These are phyloP conservation scores for Carettochelys insculpta DNA, from an alignment of 2,113 vertebrate species.

Conservation along the genomic window DNA sequence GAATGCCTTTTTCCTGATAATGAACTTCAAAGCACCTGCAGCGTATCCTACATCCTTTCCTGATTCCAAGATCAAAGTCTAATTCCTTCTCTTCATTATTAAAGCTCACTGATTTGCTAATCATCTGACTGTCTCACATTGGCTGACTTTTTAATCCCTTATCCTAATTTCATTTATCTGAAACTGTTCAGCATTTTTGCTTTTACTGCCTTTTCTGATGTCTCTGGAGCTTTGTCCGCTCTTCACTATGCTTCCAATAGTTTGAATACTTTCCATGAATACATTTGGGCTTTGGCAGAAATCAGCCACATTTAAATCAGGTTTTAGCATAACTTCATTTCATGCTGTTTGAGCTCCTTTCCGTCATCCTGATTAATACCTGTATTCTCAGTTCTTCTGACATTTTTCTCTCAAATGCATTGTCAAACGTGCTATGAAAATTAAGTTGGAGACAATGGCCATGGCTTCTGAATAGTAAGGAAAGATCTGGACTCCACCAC, in stretches of 20 bases:
- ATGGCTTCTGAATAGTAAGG: conserved; percentile 1
- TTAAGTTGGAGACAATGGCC: conserved; percentile 9
- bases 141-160: conserved; percentile 7
- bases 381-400: conserved; percentile 39
- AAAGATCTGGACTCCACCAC: neutral
- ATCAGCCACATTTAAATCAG: conserved; percentile 25
- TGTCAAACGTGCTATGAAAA: neutral
- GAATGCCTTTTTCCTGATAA: neutral
- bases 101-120: neutral
- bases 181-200: conserved; percentile 28
- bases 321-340: conserved; percentile 49
- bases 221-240: neutral
- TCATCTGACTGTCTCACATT: neutral
- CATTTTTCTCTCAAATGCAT: conserved; percentile 17
- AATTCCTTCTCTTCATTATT: neutral
- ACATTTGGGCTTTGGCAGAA: neutral
- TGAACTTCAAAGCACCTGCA: neutral
- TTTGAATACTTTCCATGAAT: conserved; percentile 12
- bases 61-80: neutral
- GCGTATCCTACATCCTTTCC: neutral
- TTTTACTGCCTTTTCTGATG: conserved; percentile 5
- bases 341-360: conserved; percentile 12
- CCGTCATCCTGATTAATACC: conserved; percentile 31
- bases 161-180: neutral
- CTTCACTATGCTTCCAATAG: conserved; percentile 18